Base-by-base conservation (phyloP, 2,113 vertebrate genomes). In the Pygoscelis antarcticus region DNA sequence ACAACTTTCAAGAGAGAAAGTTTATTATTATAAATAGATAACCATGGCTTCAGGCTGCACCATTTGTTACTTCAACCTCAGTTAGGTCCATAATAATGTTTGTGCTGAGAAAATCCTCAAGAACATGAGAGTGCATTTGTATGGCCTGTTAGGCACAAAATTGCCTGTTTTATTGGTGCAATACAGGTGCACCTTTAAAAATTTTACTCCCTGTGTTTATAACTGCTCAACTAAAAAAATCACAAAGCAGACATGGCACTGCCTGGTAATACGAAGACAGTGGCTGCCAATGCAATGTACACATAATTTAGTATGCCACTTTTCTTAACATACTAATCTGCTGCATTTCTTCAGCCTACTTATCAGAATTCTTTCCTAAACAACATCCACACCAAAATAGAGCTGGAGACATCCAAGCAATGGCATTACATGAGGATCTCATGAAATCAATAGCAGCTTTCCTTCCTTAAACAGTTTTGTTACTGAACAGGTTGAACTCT, bases 141-240 rank as follows among this genome's bases (percentile, higher is more conserved):
- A 93, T 90, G 93, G 70, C 96, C 87, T 91, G 78, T 88, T 97
- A 96, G 58, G 82, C 85, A 94, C 75, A 96, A 90, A 87, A 96
- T 86, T 77, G 58, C 75, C 62, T 86, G 54, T 29, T 97, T 96
- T 94, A 94, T 91, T 86, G 80, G 89, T 91, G 64, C 36, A 92
- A 58, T 83, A 93, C 62, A 94, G 79, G 75, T 93, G 38, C 30
- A 81, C 42, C 49, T 88, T 86, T 26, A 93, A 94, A 96, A 80
- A 66, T 80, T 85, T 93, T 90, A 93, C 46, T 95, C 58, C 25
- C 27, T 83, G 58, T 96, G 78, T 91, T 94, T 96, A 65, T 80
- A 72, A 90, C 61, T 25, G 58, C 81, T 93, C 75, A 74, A 29
- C 57, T 68, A 29, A 90, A 91, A 88, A 83, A 46, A 62, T 38